Conservation (phyloP, 1,140 invertebrate species). For the Physella acuta region DNA sequence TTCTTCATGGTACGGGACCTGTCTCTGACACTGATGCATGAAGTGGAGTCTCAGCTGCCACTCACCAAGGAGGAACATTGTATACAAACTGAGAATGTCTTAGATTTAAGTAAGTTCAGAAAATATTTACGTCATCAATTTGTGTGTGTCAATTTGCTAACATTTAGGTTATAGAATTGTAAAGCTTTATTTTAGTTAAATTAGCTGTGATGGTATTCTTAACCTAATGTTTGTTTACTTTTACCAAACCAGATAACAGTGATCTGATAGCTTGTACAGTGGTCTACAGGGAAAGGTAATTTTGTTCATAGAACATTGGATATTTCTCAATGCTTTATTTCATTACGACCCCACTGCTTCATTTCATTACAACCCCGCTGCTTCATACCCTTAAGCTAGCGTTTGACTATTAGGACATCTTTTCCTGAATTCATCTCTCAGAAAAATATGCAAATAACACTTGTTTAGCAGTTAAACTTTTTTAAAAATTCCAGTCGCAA, state of each 20-base stretch:
- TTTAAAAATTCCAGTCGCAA: conserved; percentile 36
- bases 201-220: too few relatives aligned
- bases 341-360: too few relatives aligned
- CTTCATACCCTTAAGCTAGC: too few relatives aligned
- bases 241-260: conserved; percentile 80
- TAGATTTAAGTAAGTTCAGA: conserved; percentile 88
- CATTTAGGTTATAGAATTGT: too few relatives aligned
- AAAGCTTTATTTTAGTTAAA: too few relatives aligned
- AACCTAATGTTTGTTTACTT: conserved; percentile 20
- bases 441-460: neutral
- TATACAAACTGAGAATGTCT: conserved; percentile 86
- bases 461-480: neutral
- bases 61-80: conserved; percentile 87
- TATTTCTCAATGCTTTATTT: too few relatives aligned
- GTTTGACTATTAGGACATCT: too few relatives aligned
- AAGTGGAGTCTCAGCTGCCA: conserved; percentile 84
- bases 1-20: conserved; percentile 90
- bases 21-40: conserved; percentile 77
- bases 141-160: too few relatives aligned
- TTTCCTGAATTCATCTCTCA: neutral
- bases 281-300: conserved; percentile 80
- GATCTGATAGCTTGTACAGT: conserved; percentile 96
- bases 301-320: too few relatives aligned
- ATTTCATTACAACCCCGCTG: too few relatives aligned
- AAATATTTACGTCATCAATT: too few relatives aligned